Evolutionary conservation across 2,888 invertebrate genomes (phyloP).

Genomic region (Pollenia labialis): DNA sequence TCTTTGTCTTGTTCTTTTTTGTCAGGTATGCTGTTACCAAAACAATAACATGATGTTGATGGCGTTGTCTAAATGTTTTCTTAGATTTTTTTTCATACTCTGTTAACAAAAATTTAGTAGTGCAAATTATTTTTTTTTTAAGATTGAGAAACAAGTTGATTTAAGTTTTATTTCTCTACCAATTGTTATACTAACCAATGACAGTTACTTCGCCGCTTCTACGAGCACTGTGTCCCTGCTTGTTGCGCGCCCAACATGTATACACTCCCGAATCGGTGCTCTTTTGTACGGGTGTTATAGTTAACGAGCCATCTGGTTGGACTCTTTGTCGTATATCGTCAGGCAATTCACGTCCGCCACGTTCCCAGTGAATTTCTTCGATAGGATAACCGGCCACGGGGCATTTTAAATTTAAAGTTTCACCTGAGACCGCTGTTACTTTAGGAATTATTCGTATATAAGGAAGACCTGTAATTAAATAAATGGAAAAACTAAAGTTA

Average conservation of each 20-base stretch:
- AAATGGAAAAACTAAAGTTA: not conserved
- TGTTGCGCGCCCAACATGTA: constrained; percentile 91
- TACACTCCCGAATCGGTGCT: constrained; percentile 90
- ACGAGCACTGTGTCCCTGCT: constrained; percentile 90
- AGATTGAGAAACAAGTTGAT: not conserved
- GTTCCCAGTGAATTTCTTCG: constrained; percentile 92
- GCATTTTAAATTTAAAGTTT: constrained; percentile 90
- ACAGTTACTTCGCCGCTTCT: constrained; percentile 90
- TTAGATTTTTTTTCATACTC: constrained; percentile 8
- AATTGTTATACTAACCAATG: constrained; percentile 87
- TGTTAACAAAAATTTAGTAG: constrained; percentile 19
- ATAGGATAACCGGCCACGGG: constrained; percentile 93
- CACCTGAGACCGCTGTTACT: constrained; percentile 92
- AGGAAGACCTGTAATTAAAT: constrained; percentile 87
- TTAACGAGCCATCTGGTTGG: constrained; percentile 89
- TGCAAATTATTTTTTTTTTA: not conserved
- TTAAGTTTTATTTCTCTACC: not conserved
- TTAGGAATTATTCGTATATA: constrained; percentile 92
- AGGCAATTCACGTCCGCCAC: constrained; percentile 89
- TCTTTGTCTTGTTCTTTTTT: not conserved
- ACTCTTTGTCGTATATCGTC: constrained; percentile 91
- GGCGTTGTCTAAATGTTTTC: not conserved
- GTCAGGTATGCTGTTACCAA: not conserved
- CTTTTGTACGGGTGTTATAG: constrained; percentile 91
- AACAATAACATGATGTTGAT: constrained; percentile 21